Evolutionary conservation across 2,113 vertebrate genomes (phyloP), one percentile per base, ranked within the genome.

Genomic region (Mirza zaza): DNA sequence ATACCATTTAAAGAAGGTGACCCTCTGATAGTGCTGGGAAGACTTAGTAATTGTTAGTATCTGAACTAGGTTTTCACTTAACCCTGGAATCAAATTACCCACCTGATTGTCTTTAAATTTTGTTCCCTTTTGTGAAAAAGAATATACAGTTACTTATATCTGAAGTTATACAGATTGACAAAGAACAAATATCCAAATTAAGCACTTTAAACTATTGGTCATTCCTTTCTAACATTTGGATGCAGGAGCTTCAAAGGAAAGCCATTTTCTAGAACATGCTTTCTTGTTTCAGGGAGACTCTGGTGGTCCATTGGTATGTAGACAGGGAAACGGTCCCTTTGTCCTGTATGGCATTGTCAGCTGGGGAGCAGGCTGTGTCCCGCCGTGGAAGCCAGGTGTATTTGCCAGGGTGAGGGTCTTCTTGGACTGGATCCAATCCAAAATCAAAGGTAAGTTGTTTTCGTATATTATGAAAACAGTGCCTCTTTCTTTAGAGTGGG

Each of bases 291-390:
- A 93, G 90, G 95, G 94, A 63, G 79, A 96, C 93, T 97, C 91
- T 85, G 87, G 79, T 68, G 82, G 94, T 4, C 86, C 73, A 3
- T 80, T 97, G 39, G 76, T 97, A 75, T 98, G 95, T 48, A 79
- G 11, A 15, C 32, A 15, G 57, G 52, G 57, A 34, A 87, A 91
- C 1, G 70, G 34, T 29, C 29, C 6, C 8, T 97, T 97, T 93
- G 34, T 76, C n/a, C 68, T 95, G 70, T 27, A 88, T 0, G 71
- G 90, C 27, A 10, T 67, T 48, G 68, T 93, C 84, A 98, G 95
- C 15, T 95, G 76, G 92, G 87, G n/a, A 57, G 67, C 85, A 50
- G 87, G 86, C 29, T 88, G 32, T 84, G 85, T 61, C 63, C 65
- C 52, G 14, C 15, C 73, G 20, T 75, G 92, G 85, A 98, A 97